phyloP scores from a whole-genome alignment of 2,797 vertebrate genomes.

The Poeciliopsis infans region DNA sequence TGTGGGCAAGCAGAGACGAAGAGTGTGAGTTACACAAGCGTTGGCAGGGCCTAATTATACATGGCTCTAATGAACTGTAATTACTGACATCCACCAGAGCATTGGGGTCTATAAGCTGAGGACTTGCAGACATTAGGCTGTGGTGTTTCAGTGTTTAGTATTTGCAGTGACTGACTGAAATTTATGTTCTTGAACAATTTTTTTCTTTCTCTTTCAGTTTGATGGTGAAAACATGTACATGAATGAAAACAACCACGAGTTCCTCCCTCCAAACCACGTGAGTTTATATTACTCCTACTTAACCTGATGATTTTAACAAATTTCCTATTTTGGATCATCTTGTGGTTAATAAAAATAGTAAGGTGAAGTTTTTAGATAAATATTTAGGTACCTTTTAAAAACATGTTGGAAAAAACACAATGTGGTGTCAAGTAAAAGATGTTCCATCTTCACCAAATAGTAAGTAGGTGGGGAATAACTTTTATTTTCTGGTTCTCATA shows the following conservation, averaged over 20 bases:
- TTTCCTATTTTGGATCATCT: neutral
- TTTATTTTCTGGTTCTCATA: neutral
- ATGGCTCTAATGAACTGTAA: conserved; percentile 84
- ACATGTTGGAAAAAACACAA: neutral
- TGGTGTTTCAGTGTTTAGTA: conserved; percentile 55
- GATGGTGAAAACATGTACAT: conserved; percentile 99
- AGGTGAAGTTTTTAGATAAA: neutral
- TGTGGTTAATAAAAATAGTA: neutral
- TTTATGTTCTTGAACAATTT: conserved; percentile 42
- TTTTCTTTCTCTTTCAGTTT: conserved; percentile 83
- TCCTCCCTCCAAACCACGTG: conserved; percentile 95
- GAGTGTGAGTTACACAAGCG: conserved; percentile 71
- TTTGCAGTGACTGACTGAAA: conserved; percentile 53
- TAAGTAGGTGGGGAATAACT: neutral
- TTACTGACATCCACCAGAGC: conserved; percentile 80
- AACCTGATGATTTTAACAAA: neutral
- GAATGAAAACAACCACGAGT: conserved; percentile 97
- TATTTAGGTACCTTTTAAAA: neutral
- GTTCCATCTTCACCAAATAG: neutral
- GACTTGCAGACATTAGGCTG: conserved; percentile 75
- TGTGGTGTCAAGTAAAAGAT: neutral
- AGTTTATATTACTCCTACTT: conserved; percentile 50
- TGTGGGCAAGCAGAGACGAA: conserved; percentile 59
- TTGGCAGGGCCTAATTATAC: conserved; percentile 82
- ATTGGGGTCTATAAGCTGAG: conserved; percentile 71